Percentiles rank a stretch among this genome's conserved stretches.
Conservation (phyloP, 2,113 vertebrate genomes). For the Dissostichus mawsoni region DNA sequence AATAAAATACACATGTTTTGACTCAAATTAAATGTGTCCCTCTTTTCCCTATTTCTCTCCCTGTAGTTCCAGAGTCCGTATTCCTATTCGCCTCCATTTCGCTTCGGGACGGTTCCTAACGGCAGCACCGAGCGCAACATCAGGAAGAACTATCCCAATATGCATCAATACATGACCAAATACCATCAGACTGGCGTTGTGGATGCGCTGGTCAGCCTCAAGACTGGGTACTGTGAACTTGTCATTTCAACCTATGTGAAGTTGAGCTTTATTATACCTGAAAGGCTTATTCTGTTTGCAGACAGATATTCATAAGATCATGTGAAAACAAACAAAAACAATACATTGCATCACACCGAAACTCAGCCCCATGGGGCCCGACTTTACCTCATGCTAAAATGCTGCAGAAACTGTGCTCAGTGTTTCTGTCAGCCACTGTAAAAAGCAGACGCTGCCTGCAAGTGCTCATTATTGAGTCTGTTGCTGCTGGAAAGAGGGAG, state of each 20-base stretch:
- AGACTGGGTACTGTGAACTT: constrained; percentile 89
- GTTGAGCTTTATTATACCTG: constrained; percentile 39
- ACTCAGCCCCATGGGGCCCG: constrained; percentile 28
- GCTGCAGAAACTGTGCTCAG: constrained; percentile 54
- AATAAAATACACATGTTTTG: too few species aligned
- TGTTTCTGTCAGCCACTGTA: constrained; percentile 58
- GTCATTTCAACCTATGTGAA: constrained; percentile 39
- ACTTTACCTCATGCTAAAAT: constrained; percentile 44
- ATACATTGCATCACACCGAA: constrained; percentile 30
- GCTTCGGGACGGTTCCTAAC: constrained; percentile 97
- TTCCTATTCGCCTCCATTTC: constrained; percentile 97
- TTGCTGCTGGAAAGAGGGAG: constrained; percentile 55
- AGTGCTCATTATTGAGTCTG: constrained; percentile 70
- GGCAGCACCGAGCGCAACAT: constrained; percentile 99
- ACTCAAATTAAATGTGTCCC: not conserved
- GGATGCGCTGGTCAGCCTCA: constrained; percentile 95
- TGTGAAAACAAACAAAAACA: constrained; percentile 47
- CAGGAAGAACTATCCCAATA: constrained; percentile 97
- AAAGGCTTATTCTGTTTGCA: constrained; percentile 53
- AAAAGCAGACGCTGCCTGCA: constrained; percentile 50
- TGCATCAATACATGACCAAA: constrained; percentile 99
- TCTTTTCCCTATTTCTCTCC: constrained; percentile 15
- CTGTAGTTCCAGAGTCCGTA: constrained; percentile 95
- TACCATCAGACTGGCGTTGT: constrained; percentile 94
- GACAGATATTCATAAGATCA: constrained; percentile 42